phyloP scores from a whole-genome alignment of 2,113 vertebrate species.

The Saimiri boliviensis region DNA sequence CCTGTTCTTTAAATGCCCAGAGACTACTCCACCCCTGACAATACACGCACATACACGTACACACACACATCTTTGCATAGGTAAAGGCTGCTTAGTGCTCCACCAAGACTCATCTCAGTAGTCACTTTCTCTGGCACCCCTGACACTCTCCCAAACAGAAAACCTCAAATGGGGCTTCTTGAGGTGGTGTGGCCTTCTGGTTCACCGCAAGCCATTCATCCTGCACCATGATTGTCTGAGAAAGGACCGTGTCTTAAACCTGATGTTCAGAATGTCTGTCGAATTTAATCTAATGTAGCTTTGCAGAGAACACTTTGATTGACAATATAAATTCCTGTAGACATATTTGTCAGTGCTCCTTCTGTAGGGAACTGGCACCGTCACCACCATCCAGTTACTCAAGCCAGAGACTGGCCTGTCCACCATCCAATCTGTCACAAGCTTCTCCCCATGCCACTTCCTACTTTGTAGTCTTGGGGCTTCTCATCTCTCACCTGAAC shows the following conservation, averaged over 20 bases:
- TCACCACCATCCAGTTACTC: too few species aligned
- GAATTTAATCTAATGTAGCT: not conserved
- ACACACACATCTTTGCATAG: not conserved
- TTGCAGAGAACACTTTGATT: not conserved
- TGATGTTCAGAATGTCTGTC: not conserved
- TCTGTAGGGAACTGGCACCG: not conserved
- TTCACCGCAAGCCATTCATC: not conserved
- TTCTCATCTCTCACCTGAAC: not conserved
- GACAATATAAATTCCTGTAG: not conserved
- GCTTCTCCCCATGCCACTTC: not conserved
- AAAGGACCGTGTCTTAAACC: not conserved
- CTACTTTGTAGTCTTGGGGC: not conserved
- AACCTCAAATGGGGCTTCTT: not conserved
- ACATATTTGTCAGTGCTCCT: not conserved
- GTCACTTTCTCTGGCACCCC: not conserved
- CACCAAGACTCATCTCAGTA: not conserved
- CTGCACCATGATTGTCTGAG: not conserved
- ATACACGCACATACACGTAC: accelerated
- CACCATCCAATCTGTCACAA: not conserved
- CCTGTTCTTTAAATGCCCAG: not conserved
- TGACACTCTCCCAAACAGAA: not conserved
- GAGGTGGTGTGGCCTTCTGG: not conserved
- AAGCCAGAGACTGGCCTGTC: not conserved
- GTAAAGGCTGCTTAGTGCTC: not conserved
- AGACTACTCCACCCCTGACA: not conserved